Conservation (phyloP, 2,113 vertebrate species). For the Nestor notabilis region DNA sequence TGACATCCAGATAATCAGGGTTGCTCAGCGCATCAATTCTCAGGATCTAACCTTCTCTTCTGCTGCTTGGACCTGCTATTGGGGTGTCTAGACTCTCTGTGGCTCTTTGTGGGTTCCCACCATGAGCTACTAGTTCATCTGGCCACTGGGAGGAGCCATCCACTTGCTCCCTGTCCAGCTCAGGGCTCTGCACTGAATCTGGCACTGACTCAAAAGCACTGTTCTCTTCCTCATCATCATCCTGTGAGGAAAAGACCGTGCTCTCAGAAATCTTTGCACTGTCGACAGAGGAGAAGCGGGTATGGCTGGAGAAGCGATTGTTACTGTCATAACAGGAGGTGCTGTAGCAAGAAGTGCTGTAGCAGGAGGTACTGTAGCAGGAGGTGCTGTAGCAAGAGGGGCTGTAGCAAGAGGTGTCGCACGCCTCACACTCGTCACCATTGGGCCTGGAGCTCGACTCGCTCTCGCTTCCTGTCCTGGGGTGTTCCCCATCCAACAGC, state of each 20-base stretch:
- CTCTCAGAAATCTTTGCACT: slow-evolving; percentile 95
- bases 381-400: slow-evolving; percentile 93
- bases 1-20: slow-evolving; percentile 51
- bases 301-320: slow-evolving; percentile 89
- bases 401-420: slow-evolving; percentile 83
- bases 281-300: slow-evolving; percentile 93
- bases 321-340: slow-evolving; percentile 88
- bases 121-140: slow-evolving; percentile 72
- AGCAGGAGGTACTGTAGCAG: slow-evolving; percentile 93
- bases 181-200: slow-evolving; percentile 81
- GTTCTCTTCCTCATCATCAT: slow-evolving; percentile 93
- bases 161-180: slow-evolving; percentile 79
- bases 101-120: slow-evolving; percentile 69
- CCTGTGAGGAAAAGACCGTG: slow-evolving; percentile 96
- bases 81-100: slow-evolving; percentile 77
- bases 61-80: slow-evolving; percentile 84
- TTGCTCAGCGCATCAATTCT: neutral
- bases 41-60: slow-evolving; percentile 85
- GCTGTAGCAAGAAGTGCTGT: slow-evolving; percentile 93
- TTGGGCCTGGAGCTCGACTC: slow-evolving; percentile 76
- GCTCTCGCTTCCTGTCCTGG: slow-evolving; percentile 82
- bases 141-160: slow-evolving; percentile 80
- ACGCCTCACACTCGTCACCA: slow-evolving; percentile 90
- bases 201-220: slow-evolving; percentile 92
- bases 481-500: slow-evolving; percentile 78